Conservation (phyloP, 2,888 invertebrate species). For the Cyaniris semiargus region DNA sequence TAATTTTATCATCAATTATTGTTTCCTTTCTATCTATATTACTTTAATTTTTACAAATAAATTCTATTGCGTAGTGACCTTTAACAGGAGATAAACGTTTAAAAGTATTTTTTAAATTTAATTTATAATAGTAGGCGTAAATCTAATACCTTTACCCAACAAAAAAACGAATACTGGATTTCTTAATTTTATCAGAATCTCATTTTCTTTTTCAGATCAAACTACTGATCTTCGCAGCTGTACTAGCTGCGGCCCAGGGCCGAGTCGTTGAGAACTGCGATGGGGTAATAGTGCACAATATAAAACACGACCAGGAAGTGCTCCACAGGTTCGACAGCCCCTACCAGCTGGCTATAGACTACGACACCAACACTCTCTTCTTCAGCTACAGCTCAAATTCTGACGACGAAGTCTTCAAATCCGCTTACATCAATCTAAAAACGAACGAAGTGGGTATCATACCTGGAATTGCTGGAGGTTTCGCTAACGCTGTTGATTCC, state of each 20-base stretch:
- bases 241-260: constrained; percentile 32
- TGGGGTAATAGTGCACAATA: constrained; percentile 43
- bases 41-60: too few species aligned
- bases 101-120: too few species aligned
- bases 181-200: not conserved
- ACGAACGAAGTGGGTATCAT: constrained; percentile 52
- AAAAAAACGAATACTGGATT: not conserved
- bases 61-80: too few species aligned
- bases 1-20: too few species aligned
- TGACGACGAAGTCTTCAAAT: constrained; percentile 46
- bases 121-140: too few species aligned
- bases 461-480: constrained; percentile 53
- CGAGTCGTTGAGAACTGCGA: constrained; percentile 42
- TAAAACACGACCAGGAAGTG: constrained; percentile 46
- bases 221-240: not conserved
- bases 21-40: too few species aligned
- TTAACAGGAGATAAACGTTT: too few species aligned
- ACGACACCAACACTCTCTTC: constrained; percentile 59
- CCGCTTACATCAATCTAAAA: constrained; percentile 56
- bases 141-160: too few species aligned
- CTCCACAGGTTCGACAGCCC: constrained; percentile 52
- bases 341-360: constrained; percentile 62
- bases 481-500: constrained; percentile 58
- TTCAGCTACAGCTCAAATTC: constrained; percentile 53
- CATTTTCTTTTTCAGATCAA: constrained; percentile 5